These are phyloP conservation scores for Pharmacophagus antenor DNA, from an alignment of 2,888 invertebrate species.

Conservation along the genomic window DNA sequence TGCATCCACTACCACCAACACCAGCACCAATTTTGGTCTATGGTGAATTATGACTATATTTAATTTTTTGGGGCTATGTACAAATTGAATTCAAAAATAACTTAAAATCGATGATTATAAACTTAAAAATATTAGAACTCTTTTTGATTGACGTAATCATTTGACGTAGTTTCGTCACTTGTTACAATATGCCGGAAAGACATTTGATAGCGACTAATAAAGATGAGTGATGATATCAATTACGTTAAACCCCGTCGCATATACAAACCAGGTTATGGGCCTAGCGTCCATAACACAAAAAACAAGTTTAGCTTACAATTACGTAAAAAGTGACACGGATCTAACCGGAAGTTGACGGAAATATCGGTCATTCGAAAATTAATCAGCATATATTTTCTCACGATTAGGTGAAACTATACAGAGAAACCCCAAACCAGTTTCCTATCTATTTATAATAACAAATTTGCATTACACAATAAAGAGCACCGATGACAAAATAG, in stretches of 20 bases:
- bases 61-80: background rate
- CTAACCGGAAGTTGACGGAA: constrained; percentile 37
- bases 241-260: constrained; percentile 14
- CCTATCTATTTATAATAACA: constrained; percentile 44
- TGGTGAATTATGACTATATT: no score
- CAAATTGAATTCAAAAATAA: no score
- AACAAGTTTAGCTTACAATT: constrained; percentile 33
- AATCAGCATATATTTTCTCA: constrained; percentile 55
- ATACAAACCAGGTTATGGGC: constrained; percentile 21
- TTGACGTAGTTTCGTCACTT: constrained; percentile 1
- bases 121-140: background rate
- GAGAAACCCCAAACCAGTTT: constrained; percentile 45
- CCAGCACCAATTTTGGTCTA: no score
- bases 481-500: constrained; percentile 39
- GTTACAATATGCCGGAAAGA: constrained; percentile 7
- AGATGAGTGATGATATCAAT: constrained; percentile 18
- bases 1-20: no score
- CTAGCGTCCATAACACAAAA: constrained; percentile 14
- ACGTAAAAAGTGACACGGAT: constrained; percentile 39
- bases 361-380: constrained; percentile 41
- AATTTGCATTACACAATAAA: constrained; percentile 47
- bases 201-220: constrained; percentile 11
- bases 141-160: background rate
- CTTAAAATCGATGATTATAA: background rate
- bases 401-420: constrained; percentile 51